A percentile compares a stretch with the other conserved stretches of the same genome.
phyloP scores from a whole-genome alignment of 2,113 vertebrate species.

The Podarcis muralis region DNA sequence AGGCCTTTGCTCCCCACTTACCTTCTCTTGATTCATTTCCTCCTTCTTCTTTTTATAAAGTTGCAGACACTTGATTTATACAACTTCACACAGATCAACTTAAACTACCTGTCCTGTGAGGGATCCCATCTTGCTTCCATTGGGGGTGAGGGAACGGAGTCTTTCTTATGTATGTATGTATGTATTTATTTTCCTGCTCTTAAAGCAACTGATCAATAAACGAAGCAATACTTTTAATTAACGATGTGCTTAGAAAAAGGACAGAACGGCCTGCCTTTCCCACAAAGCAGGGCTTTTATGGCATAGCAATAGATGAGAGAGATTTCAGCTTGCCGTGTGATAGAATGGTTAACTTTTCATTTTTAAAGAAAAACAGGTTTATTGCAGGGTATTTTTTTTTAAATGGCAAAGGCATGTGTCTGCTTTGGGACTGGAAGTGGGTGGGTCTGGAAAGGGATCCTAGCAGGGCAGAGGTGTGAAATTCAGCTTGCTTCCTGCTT shows the following conservation, averaged over 20 bases:
- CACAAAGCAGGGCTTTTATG: background rate
- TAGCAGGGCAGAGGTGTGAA: too few relatives aligned
- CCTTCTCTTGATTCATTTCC: too few relatives aligned
- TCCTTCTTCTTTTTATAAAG: background rate
- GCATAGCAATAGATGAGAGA: background rate
- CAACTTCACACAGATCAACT: background rate
- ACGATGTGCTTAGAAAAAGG: background rate
- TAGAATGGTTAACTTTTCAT: background rate
- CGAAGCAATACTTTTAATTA: slow-evolving; percentile 49
- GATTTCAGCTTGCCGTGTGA: background rate
- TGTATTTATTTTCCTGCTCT: background rate
- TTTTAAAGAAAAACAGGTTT: background rate
- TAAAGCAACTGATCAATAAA: slow-evolving; percentile 16
- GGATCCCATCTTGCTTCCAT: background rate
- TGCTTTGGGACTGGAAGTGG: background rate
- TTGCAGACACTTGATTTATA: background rate
- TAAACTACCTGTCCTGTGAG: background rate
- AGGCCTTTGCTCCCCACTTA: background rate
- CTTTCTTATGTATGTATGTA: background rate
- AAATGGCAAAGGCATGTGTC: background rate
- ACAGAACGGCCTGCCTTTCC: background rate
- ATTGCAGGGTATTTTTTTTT: background rate
- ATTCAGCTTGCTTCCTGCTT: background rate
- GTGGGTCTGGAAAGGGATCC: background rate
- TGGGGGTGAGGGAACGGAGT: background rate